Evolutionary conservation across 2,113 vertebrate genomes (phyloP).

Genomic region (Gasterosteus aculeatus): DNA sequence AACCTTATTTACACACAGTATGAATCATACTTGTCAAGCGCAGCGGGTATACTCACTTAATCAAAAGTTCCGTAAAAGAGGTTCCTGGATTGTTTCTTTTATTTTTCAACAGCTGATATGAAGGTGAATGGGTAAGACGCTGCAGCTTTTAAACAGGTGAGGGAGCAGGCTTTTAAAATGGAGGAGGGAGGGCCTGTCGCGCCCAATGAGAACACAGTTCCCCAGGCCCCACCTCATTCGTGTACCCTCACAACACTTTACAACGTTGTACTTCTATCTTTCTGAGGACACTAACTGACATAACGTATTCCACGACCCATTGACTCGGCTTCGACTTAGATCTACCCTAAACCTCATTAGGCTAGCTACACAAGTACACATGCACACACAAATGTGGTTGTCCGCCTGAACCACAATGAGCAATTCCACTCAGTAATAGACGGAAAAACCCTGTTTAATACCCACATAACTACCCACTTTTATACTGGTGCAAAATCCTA

Average conservation of each 20-base stretch:
- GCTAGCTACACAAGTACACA: not conserved
- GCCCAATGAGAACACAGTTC: conserved; percentile 68
- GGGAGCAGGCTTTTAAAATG: conserved; percentile 71
- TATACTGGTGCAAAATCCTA: not conserved
- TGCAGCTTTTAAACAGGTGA: conserved; percentile 71
- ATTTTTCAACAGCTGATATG: not conserved
- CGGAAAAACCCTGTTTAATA: conserved; percentile 42
- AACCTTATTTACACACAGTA: not conserved
- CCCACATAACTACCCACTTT: conserved; percentile 22
- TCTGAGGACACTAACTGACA: not conserved
- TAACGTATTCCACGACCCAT: not conserved
- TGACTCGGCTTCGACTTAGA: not conserved
- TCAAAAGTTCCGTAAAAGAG: conserved; percentile 2
- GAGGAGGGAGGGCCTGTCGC: conserved; percentile 66
- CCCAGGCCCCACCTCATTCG: conserved; percentile 27
- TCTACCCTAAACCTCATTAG: not conserved
- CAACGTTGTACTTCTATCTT: not conserved
- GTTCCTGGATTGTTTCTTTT: not conserved
- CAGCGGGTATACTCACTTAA: conserved; percentile 50
- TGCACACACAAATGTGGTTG: not conserved
- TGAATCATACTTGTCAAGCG: not conserved
- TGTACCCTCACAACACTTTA: conserved; percentile 6
- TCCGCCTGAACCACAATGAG: not conserved
- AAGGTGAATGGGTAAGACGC: conserved; percentile 27
- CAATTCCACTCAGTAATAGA: not conserved